Percentiles rank a stretch among this genome's conserved stretches.
These are phyloP conservation scores for Sturmia bella DNA, from an alignment of 2,888 invertebrate genomes.

Conservation along the genomic window DNA sequence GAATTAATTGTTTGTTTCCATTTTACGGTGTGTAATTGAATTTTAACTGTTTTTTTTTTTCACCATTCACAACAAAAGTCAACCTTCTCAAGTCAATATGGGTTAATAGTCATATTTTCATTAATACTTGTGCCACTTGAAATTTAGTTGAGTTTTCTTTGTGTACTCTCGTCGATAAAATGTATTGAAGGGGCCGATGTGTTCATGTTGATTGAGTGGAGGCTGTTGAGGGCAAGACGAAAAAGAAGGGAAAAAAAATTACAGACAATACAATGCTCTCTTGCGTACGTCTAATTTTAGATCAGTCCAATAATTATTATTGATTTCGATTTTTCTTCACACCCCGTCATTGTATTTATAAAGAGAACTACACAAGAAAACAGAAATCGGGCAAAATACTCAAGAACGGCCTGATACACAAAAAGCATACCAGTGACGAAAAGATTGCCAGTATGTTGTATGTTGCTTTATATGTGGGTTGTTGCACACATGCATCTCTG, in stretches of 20 bases:
- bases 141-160: neutral
- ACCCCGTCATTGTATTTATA: slow-evolving; percentile 26
- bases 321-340: slow-evolving; percentile 77
- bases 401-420: slow-evolving; percentile 28
- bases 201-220: slow-evolving; percentile 1
- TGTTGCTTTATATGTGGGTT: slow-evolving; percentile 5
- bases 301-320: slow-evolving; percentile 78
- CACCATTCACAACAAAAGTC: slow-evolving; percentile 9
- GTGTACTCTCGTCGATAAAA: neutral
- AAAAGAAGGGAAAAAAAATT: neutral
- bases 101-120: slow-evolving; percentile 51
- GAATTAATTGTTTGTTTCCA: slow-evolving; percentile 15
- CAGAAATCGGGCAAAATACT: neutral
- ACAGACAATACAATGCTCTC: slow-evolving; percentile 48
- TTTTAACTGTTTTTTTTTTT: slow-evolving; percentile 16
- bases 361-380: slow-evolving; percentile 35
- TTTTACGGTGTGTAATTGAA: slow-evolving; percentile 17
- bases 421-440: slow-evolving; percentile 20
- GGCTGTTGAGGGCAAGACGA: neutral
- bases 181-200: neutral
- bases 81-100: slow-evolving; percentile 42
- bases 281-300: slow-evolving; percentile 78
- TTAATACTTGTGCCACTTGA: slow-evolving; percentile 13
- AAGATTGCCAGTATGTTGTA: slow-evolving; percentile 4
- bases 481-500: slow-evolving; percentile 14